Evolutionary conservation across 2,797 vertebrate genomes (phyloP).

Genomic region (Poecilia gillii): DNA sequence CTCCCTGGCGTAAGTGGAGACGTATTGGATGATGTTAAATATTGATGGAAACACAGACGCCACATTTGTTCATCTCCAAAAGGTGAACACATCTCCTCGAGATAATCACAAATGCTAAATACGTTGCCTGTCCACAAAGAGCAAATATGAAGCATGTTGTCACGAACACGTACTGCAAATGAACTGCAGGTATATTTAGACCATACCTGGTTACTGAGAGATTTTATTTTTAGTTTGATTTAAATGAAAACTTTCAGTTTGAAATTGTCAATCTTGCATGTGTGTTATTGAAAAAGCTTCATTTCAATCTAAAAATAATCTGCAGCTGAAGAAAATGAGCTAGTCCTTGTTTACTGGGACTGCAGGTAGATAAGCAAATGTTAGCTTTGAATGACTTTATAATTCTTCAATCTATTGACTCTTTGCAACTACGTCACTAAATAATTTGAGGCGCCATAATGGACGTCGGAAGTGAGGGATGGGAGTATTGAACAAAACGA

Average conservation of each 20-base stretch:
- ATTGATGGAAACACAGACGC: conserved; percentile 84
- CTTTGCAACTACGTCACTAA: no score
- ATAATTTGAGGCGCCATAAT: no score
- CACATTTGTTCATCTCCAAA: conserved; percentile 79
- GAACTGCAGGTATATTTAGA: not conserved
- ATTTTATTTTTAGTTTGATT: conserved; percentile 6
- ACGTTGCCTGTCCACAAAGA: conserved; percentile 39
- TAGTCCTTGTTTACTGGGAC: not conserved
- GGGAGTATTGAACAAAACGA: no score
- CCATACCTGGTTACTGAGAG: not conserved
- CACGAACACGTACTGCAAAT: conserved; percentile 3
- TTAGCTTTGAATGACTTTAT: not conserved
- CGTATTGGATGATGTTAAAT: conserved; percentile 81
- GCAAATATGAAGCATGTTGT: conserved; percentile 9
- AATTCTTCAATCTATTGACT: not conserved
- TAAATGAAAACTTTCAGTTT: conserved; percentile 1
- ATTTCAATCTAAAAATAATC: conserved; percentile 2
- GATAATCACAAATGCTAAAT: conserved; percentile 75
- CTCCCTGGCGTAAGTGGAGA: conserved; percentile 80
- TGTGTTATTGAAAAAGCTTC: not conserved
- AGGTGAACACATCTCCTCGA: conserved; percentile 80
- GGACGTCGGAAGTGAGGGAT: no score
- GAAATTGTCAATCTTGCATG: not conserved
- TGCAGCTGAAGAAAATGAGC: not conserved
- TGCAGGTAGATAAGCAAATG: not conserved